Conservation (phyloP, 2,113 vertebrate genomes). For the Alouatta palliata region DNA sequence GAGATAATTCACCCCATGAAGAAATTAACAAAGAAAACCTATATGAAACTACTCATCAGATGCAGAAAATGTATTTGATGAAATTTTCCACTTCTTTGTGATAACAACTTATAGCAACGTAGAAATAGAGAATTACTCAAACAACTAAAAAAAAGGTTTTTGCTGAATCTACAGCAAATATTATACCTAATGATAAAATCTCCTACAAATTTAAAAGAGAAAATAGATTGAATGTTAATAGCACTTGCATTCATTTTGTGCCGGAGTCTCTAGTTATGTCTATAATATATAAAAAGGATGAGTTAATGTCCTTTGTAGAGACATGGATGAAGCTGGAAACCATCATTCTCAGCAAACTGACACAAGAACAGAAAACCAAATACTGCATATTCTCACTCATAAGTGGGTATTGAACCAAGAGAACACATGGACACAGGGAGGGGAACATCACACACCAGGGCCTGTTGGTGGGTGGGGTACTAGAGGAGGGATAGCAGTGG, state of each 20-base stretch:
- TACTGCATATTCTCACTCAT: no score
- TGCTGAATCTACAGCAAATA: background rate
- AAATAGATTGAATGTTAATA: background rate
- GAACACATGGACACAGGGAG: no score
- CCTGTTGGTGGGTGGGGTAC: no score
- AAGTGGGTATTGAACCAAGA: no score
- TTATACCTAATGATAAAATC: background rate
- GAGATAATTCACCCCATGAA: background rate
- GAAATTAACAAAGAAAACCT: background rate
- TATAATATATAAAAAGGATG: background rate
- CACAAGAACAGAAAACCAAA: no score
- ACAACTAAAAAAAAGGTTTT: background rate
- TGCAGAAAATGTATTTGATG: background rate
- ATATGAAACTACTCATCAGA: background rate
- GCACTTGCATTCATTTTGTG: background rate
- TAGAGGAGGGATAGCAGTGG: no score
- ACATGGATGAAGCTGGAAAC: no score
- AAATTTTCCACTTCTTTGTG: background rate
- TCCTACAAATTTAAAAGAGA: slow-evolving; percentile 6
- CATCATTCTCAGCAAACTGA: no score
- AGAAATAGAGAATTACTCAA: slow-evolving; percentile 12
- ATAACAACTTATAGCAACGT: background rate
- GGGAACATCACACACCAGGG: no score
- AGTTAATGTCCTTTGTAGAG: no score
- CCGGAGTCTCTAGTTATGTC: background rate